Base-by-base conservation (phyloP, 2,888 invertebrate species). In the Diaperis boleti region DNA sequence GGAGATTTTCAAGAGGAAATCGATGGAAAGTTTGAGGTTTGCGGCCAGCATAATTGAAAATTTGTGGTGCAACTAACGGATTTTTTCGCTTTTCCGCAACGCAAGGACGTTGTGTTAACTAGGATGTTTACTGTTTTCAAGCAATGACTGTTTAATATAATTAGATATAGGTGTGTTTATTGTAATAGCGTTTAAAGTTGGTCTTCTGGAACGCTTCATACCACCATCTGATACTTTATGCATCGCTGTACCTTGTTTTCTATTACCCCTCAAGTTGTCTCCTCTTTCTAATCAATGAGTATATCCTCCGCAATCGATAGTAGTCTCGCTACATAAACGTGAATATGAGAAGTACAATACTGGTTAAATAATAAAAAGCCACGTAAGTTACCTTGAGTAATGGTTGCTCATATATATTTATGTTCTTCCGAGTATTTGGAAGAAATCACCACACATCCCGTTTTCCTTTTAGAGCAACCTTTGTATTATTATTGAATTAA, bases 101-200 rank as follows among this genome's bases (percentile, higher is more conserved):
- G 42, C 64, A 62, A 41, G 62, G 67, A 60, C 67, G 47, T 47
- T 56, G 26, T 47, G 8, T 18, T 39, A 54, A 54, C 41, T 54
- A 41, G 54, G 39, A 41, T 49, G 35, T 49, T 49, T 20, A 49
- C 26, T 26, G n/a, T n/a, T 26, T 26, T 26, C n/a, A 5, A n/a
- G 8, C 26, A 37, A 15, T 55, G 50, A 31, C 49, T 59, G 64
- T 29, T 29, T 55, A 62, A 55, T 45, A 65, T 57, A 63, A 65
- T 63, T 63, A 49, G 52, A 65, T 56, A 59, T 41, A 61, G 37
- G 41, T 64, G 54, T 33, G 65, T 39, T 52, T 41, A 31, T 45
- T 49, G 31, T 47, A 15, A 47, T 6, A 37, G 26, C 52, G 60
- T 66, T 62, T 57, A 29, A 52, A 60, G 59, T 52, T 41, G 33